Percentiles rank a stretch among this genome's conserved stretches.
Evolutionary conservation across 2,113 vertebrate genomes (phyloP).

Genomic region (Pleuronectes platessa): DNA sequence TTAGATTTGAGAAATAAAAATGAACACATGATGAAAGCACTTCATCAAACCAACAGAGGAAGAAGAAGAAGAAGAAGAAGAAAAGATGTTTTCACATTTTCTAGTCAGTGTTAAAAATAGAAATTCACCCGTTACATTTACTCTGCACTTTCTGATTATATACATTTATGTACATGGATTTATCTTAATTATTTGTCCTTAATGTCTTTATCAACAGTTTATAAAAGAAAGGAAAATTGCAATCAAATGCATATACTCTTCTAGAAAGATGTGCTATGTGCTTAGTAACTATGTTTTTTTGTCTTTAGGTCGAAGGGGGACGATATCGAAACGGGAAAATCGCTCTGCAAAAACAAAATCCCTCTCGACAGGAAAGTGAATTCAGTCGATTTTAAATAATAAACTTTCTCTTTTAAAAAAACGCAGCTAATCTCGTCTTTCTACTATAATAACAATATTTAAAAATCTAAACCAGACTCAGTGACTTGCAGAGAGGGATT

Average conservation of each 20-base stretch:
- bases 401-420: background rate
- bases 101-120: slow-evolving; percentile 90
- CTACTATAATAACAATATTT: background rate
- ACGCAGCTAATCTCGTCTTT: background rate
- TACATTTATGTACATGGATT: slow-evolving; percentile 85
- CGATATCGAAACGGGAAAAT: slow-evolving; percentile 19
- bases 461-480: slow-evolving; percentile 3
- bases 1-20: slow-evolving; percentile 44
- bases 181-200: slow-evolving; percentile 80
- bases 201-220: slow-evolving; percentile 83
- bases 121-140: slow-evolving; percentile 86
- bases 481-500: slow-evolving; percentile 25
- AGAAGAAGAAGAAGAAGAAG: slow-evolving; percentile 43
- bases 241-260: slow-evolving; percentile 85
- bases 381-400: slow-evolving; percentile 2
- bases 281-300: slow-evolving; percentile 78
- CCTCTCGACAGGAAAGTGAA: slow-evolving; percentile 30
- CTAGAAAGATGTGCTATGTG: slow-evolving; percentile 89
- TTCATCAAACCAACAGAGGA: slow-evolving; percentile 71
- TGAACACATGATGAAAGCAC: slow-evolving; percentile 62
- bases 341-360: slow-evolving; percentile 47
- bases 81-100: slow-evolving; percentile 82
- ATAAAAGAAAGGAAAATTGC: slow-evolving; percentile 80
- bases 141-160: slow-evolving; percentile 84
- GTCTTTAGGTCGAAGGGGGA: slow-evolving; percentile 63